Evolutionary conservation across 2,888 invertebrate species (phyloP), one percentile per base, ranked within the genome.

Genomic region (Agrotis ipsilon): DNA sequence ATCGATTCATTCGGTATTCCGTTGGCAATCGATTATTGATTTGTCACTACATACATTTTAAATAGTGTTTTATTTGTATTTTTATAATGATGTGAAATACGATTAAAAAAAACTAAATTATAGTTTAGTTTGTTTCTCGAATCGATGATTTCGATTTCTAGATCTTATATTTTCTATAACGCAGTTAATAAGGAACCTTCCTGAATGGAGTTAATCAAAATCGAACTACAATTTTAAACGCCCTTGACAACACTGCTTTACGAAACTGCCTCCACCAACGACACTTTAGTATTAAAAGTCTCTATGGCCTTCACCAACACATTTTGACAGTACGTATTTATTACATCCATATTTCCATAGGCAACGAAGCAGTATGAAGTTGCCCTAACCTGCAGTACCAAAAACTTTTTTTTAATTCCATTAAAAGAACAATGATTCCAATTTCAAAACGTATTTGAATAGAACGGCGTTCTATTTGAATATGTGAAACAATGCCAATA

Each of bases 1-100:
- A 78, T 82, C 71, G 65, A 72, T 67, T 43, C n/a, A 72, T n/a
- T 48, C 19, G 52, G 18, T 68, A 74, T 61, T 24, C 24, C 6
- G 18, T 13, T 39, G n/a, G 0, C 16, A 45, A 62, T 69, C 51
- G 51, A 65, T 54, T 54, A 51, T 51, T 21, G 27, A 51, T 51
- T 52, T n/a, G 14, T 11, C 11, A 13, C 27, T 48, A 19, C 2
- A 0, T 7, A 21, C 6, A 32, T 45, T 14, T 16, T 39, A 39
- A 32, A 1, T 39, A 11, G 9, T 9, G 32, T 32, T 32, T 32
- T 5, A 32, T 5, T 32, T 32, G 3, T 32, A 32, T 6, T 32
- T 3, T 32, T 32, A 32, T 5, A 32, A 32, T 32, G 32, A 32
- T 32, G 3, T 32, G 0, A 32, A 27, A 2, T 2, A 27, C 27